These are phyloP conservation scores for Drosophila subquinaria DNA, from an alignment of 2,888 invertebrate genomes.

Conservation along the genomic window DNA sequence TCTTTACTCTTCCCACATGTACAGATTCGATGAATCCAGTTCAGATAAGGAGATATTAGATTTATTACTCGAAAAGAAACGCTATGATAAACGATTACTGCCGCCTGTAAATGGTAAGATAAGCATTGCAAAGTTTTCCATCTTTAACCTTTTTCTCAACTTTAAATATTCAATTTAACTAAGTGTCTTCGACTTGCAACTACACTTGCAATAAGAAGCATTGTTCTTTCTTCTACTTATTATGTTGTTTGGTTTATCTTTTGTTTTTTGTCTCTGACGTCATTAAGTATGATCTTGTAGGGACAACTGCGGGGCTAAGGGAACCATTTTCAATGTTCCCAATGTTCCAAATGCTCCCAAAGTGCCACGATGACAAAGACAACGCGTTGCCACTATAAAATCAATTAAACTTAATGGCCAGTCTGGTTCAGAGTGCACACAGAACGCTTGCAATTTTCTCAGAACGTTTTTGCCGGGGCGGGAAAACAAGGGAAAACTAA, in stretches of 20 bases:
- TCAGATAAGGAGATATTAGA: constrained; percentile 97
- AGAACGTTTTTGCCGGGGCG: constrained; percentile 1
- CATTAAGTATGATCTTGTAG: constrained; percentile 25
- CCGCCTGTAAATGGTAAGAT: constrained; percentile 94
- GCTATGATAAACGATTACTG: constrained; percentile 96
- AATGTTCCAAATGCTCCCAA: constrained; percentile 16
- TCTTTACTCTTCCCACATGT: constrained; percentile 28
- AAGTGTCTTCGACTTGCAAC: constrained; percentile 47
- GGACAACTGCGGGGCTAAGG: constrained; percentile 10
- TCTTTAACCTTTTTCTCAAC: constrained; percentile 16
- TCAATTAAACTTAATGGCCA: constrained; percentile 68
- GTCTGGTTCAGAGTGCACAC: constrained; percentile 35
- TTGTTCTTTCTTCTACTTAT: constrained; percentile 13
- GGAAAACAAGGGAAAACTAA: neutral
- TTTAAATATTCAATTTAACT: constrained; percentile 56
- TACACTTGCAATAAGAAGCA: constrained; percentile 14
- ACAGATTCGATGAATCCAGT: constrained; percentile 95
- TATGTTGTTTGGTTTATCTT: constrained; percentile 8
- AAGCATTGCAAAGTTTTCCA: neutral
- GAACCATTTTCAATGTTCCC: constrained; percentile 17
- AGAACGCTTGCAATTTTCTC: constrained; percentile 39
- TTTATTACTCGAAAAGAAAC: constrained; percentile 93
- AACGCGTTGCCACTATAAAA: constrained; percentile 52
- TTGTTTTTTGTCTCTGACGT: constrained; percentile 22
- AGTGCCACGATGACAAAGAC: constrained; percentile 40